Conservation (phyloP, 2,113 vertebrate genomes). For the Amphiprion ocellaris region DNA sequence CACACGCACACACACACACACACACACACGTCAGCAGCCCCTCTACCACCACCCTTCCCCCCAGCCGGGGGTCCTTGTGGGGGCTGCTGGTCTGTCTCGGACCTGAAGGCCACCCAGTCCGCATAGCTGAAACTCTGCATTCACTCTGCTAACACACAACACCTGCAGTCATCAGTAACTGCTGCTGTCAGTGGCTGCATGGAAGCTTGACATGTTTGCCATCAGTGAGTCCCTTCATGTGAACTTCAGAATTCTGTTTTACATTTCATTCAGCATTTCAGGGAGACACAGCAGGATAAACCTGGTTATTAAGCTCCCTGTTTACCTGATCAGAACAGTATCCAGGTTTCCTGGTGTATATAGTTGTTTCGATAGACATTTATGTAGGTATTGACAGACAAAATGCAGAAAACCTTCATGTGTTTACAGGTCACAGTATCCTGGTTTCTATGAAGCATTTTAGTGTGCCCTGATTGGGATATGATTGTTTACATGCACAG, state of each 20-base stretch:
- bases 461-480: no score
- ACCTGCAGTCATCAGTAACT: constrained; percentile 29
- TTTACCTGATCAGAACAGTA: no score
- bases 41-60: not conserved
- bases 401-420: no score
- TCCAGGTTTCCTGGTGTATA: no score
- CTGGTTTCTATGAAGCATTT: no score
- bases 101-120: constrained; percentile 70
- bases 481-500: no score
- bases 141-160: constrained; percentile 38
- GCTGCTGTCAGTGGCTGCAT: constrained; percentile 6
- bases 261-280: no score
- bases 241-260: not conserved
- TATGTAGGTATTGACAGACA: no score
- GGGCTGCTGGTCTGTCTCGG: constrained; percentile 62
- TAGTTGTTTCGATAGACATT: no score
- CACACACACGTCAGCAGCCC: constrained; percentile 21
- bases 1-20: constrained; percentile 25
- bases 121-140: constrained; percentile 16
- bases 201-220: constrained; percentile 6
- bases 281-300: no score
- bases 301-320: no score
- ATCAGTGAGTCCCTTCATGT: not conserved
- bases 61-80: constrained; percentile 19
- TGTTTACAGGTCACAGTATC: no score